These are phyloP conservation scores for Pterostichus niger DNA, from an alignment of 2,888 invertebrate species.

Conservation along the genomic window DNA sequence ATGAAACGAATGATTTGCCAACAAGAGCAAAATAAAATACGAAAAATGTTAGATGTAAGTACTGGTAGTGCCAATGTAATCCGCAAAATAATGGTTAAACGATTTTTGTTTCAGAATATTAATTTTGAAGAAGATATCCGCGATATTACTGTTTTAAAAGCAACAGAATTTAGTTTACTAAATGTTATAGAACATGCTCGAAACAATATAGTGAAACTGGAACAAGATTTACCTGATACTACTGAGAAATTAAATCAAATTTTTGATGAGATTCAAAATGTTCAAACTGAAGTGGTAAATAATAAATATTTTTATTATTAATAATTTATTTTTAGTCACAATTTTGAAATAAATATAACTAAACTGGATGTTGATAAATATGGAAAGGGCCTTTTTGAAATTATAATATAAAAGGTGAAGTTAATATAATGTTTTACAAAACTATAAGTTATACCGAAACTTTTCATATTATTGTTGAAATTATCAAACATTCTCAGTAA, in stretches of 20 bases:
- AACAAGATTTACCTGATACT: constrained; percentile 30
- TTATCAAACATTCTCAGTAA: too few species aligned
- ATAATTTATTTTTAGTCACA: too few species aligned
- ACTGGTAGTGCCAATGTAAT: not conserved
- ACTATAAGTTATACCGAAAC: too few species aligned
- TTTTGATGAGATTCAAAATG: constrained; percentile 16
- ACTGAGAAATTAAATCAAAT: constrained; percentile 29
- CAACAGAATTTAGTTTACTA: constrained; percentile 43
- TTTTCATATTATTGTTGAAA: too few species aligned
- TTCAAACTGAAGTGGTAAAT: constrained; percentile 47
- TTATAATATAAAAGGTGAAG: too few species aligned
- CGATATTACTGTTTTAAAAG: constrained; percentile 7
- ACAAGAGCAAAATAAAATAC: constrained; percentile 46
- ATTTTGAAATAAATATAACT: too few species aligned
- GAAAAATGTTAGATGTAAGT: constrained; percentile 55
- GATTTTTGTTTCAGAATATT: constrained; percentile 10
- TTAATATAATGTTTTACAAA: too few species aligned
- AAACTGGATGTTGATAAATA: too few species aligned
- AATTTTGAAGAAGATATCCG: constrained; percentile 18
- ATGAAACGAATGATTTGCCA: constrained; percentile 39
- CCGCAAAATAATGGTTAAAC: constrained; percentile 19
- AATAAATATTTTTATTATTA: not conserved
- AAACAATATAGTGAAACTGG: constrained; percentile 24
- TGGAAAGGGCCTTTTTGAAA: too few species aligned
- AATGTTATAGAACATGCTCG: constrained; percentile 19